These are phyloP conservation scores for Ceyx margarethae DNA, from an alignment of 2,113 vertebrate species.

Conservation along the genomic window DNA sequence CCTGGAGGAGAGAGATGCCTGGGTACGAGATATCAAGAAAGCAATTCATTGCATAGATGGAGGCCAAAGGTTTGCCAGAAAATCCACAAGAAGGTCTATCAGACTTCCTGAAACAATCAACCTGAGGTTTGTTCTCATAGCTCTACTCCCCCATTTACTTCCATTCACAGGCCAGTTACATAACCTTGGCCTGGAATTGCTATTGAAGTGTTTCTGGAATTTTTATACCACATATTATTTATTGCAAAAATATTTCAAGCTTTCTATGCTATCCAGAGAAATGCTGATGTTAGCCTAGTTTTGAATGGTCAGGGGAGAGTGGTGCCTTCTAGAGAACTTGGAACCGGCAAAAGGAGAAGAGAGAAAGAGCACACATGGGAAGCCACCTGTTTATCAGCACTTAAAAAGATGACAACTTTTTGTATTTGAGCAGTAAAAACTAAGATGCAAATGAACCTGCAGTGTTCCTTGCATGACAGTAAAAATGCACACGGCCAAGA, in stretches of 20 bases:
- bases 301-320: neutral
- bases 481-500: neutral
- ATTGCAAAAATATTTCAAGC: neutral
- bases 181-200: neutral
- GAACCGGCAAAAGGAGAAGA: neutral
- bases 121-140: slow-evolving; percentile 77
- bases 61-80: slow-evolving; percentile 90
- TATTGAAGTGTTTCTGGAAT: neutral
- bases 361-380: neutral
- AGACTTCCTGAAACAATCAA: slow-evolving; percentile 87
- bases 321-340: neutral
- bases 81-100: slow-evolving; percentile 91
- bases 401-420: neutral
- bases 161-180: neutral
- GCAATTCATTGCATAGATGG: slow-evolving; percentile 82
- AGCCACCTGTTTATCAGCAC: neutral
- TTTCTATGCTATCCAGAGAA: neutral
- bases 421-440: neutral
- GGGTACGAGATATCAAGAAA: slow-evolving; percentile 91
- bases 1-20: slow-evolving; percentile 91
- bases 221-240: neutral
- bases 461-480: neutral
- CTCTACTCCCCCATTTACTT: neutral
- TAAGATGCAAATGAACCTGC: neutral
- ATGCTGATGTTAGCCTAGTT: neutral